Base-by-base conservation (phyloP, 2,888 invertebrate genomes). In the Pristionchus mayeri region DNA sequence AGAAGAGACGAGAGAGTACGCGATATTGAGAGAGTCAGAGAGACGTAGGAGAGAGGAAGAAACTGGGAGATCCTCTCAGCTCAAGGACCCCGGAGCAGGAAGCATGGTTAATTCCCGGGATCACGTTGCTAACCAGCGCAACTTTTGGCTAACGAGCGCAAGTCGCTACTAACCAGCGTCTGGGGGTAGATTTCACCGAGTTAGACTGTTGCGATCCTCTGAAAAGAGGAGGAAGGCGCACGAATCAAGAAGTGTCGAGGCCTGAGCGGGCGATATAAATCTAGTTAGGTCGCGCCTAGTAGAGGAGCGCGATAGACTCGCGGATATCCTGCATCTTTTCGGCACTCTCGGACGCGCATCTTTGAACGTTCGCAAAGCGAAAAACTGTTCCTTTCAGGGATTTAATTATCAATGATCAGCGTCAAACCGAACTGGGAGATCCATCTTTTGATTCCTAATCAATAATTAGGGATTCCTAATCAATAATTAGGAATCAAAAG, bases 321-420 rank as follows among this genome's bases (percentile, higher is more conserved):
- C 71, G 40, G 40, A 37, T 67, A 34, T 13, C 7, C 44, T 44
- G 71, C 37, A 71, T 71, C 37, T 40, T 18, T 11, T 11, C 27
- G 30, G 63, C 34, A 16, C 16, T 37, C 40, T 1, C 37, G 34
- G 18, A 21, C 37, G 18, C 34, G 13, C 3, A n/a, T 16, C 40
- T 71, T 71, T 71, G 71, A 71, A 71, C 71, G 71, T 37, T 71
- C 37, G 67, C n/a, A n/a, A n/a, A n/a, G n/a, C n/a, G n/a, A n/a
- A n/a, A n/a, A n/a, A n/a, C n/a, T n/a, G n/a, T n/a, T n/a, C n/a
- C n/a, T n/a, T n/a, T n/a, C n/a, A n/a, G n/a, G n/a, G n/a, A n/a
- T n/a, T n/a, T n/a, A n/a, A n/a, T n/a, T n/a, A n/a, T n/a, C n/a
- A n/a, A n/a, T n/a, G n/a, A n/a, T n/a, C n/a, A n/a, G n/a, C n/a